Conservation (phyloP, 2,888 invertebrate genomes). For the Aricia artaxerxes region DNA sequence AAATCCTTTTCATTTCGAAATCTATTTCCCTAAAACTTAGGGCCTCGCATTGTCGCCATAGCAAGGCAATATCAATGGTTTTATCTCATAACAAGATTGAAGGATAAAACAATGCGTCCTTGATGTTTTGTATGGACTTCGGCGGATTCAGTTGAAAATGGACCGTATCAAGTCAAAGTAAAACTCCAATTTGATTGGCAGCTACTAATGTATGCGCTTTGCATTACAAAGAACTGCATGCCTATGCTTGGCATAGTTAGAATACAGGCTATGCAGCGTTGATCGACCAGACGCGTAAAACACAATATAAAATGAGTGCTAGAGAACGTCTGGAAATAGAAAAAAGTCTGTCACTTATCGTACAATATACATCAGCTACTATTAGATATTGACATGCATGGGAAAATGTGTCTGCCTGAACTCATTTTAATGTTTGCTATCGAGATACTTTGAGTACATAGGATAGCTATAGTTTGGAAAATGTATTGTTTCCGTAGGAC, state of each 20-base stretch:
- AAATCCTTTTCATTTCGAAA: background rate
- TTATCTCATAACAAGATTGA: constrained; percentile 29
- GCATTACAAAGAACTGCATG: constrained; percentile 29
- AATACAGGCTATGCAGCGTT: constrained; percentile 26
- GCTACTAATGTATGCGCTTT: constrained; percentile 32
- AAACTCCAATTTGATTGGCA: background rate
- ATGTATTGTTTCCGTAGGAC: too few relatives aligned
- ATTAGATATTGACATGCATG: too few relatives aligned
- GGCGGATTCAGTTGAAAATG: background rate
- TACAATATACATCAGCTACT: too few relatives aligned
- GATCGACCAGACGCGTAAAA: constrained; percentile 7
- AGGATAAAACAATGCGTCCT: constrained; percentile 23
- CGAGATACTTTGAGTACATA: too few relatives aligned
- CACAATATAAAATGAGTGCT: constrained; percentile 4
- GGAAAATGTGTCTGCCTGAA: too few relatives aligned
- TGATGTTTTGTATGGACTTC: background rate
- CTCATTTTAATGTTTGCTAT: too few relatives aligned
- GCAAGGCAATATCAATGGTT: background rate
- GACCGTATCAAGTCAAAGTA: background rate
- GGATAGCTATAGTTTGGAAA: too few relatives aligned
- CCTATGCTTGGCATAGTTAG: constrained; percentile 30
- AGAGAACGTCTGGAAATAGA: background rate
- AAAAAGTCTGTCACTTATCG: background rate
- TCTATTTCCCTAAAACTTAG: background rate
- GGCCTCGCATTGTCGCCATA: background rate